Base-by-base conservation (phyloP, 2,113 vertebrate species). In the Dascyllus trimaculatus region DNA sequence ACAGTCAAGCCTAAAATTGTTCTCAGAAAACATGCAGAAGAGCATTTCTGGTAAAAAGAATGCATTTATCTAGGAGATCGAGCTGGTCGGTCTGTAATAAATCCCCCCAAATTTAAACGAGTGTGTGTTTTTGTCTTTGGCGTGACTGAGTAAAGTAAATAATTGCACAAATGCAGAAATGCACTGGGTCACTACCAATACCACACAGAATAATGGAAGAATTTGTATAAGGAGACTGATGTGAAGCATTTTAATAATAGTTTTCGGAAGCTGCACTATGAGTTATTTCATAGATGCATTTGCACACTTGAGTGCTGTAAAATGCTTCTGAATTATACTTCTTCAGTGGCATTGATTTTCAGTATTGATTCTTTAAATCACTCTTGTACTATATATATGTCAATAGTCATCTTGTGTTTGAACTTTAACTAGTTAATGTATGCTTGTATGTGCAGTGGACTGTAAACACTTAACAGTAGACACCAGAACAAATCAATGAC, bases 1-100 rank as follows among this genome's bases (percentile, higher is more conserved):
- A 91, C 80, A 85, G 78, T 82, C 72, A 4, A 74, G 65, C 67
- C 68, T 46, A 51, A 63, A 81, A 32, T 26, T 62, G 32, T 70
- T 71, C 19, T 54, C 71, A 63, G 48, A 71, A 89, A 87, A 64
- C 80, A 85, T 84, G 85, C 83, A 82, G 68, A 67, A 63, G 72
- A 62, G 65, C 56, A 62, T 17, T 64, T 80, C 17, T 57, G 32
- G 70, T 53, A 62, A 69, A 73, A 64, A 73, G 26, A 35, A 74
- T 73, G 14, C 81, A 60, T 75, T 68, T 63, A 69, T 51, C 62
- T 68, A 19, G 49, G 53, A 6, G 4, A 29, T 29, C 29, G 4
- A 5, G 24, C 69, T 45, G 69, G 45, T 21, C 25, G 32, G 24
- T 58, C 22, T 78, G 46, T 2, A 56, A 78, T 11, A 64, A 40